Base-by-base conservation (phyloP, 2,113 vertebrate species). In the Cacatua alba region DNA sequence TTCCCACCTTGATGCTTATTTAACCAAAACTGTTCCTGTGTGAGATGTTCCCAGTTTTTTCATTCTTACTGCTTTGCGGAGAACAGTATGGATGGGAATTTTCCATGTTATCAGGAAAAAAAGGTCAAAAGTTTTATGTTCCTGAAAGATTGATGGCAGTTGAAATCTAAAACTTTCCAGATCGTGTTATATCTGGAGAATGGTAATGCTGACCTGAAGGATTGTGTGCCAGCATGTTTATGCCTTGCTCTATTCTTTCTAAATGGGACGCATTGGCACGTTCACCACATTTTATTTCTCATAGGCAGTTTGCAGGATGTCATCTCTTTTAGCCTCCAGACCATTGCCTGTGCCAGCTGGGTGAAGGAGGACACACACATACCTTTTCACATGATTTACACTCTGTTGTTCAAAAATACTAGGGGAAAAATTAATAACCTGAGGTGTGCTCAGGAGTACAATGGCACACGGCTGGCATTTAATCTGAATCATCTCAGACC, bases 261-360 rank as follows among this genome's bases (percentile, higher is more conserved):
- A 57, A 46, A 41, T 12, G 41, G 43, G 28, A 7, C 0, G 1
- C 0, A 0, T 43, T 70, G 59, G 15, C 37, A 64, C 2, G 0
- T 52, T 93, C 26, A 13, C 59, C 20, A 3, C 1, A 0, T 33
- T 13, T 68, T 39, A 26, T 86, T 68, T 74, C 69, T 88, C 76
- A 26, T 2, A 1, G n/a, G 23, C 5, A 2, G 92, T 90, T 92
- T 17, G 6, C 71, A 67, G 65, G 41, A 49, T 1, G 2, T 55
- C 7, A 16, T 85, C 25, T 92, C 37, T 84, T 53, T 72, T 48
- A 46, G 26, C 57, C 49, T 93, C 49, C 60, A 65, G 68, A 75
- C 53, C 0, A 0, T n/a, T 24, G 31, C 35, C 59, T 70, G 41
- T 63, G 60, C 64, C 49, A 72, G 51, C 23, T 37, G 35, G 39